Percentiles rank a stretch among this genome's conserved stretches.
Conservation (phyloP, 2,888 invertebrate genomes). For the Hirtodrosophila histrioides region DNA sequence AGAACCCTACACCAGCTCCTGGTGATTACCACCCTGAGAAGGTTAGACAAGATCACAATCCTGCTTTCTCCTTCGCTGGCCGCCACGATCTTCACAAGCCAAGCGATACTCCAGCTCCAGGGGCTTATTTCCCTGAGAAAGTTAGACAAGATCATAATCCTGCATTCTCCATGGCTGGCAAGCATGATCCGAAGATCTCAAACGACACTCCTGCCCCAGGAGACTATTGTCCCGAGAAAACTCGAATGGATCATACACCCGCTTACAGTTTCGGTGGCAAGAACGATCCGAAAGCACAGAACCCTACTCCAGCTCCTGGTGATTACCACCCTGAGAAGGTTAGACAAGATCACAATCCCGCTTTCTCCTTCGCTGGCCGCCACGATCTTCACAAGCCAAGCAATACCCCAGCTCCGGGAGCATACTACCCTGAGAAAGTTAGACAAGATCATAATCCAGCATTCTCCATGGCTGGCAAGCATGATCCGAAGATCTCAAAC, state of each 20-base stretch:
- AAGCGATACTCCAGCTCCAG: slow-evolving; percentile 84
- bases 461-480: slow-evolving; percentile 89
- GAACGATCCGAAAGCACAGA: slow-evolving; percentile 12
- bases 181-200: slow-evolving; percentile 85
- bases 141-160: slow-evolving; percentile 79
- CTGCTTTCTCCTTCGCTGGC: slow-evolving; percentile 86
- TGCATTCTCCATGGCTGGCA: slow-evolving; percentile 86
- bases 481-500: slow-evolving; percentile 86
- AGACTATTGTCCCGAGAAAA: slow-evolving; percentile 86
- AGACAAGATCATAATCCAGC: slow-evolving; percentile 85
- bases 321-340: slow-evolving; percentile 86
- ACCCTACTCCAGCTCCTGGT: slow-evolving; percentile 85
- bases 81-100: slow-evolving; percentile 85
- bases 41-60: slow-evolving; percentile 76
- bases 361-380: slow-evolving; percentile 89
- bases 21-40: slow-evolving; percentile 84
- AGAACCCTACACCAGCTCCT: slow-evolving; percentile 86
- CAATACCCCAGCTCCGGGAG: slow-evolving; percentile 86
- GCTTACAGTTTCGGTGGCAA: slow-evolving; percentile 80
- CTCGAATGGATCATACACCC: slow-evolving; percentile 77
- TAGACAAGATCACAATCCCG: slow-evolving; percentile 85
- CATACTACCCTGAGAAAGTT: slow-evolving; percentile 86
- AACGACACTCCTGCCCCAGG: slow-evolving; percentile 85
- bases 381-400: slow-evolving; percentile 87
- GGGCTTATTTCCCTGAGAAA: slow-evolving; percentile 17